phyloP scores from a whole-genome alignment of 1,140 invertebrate species.

The Plutomurus gul region DNA sequence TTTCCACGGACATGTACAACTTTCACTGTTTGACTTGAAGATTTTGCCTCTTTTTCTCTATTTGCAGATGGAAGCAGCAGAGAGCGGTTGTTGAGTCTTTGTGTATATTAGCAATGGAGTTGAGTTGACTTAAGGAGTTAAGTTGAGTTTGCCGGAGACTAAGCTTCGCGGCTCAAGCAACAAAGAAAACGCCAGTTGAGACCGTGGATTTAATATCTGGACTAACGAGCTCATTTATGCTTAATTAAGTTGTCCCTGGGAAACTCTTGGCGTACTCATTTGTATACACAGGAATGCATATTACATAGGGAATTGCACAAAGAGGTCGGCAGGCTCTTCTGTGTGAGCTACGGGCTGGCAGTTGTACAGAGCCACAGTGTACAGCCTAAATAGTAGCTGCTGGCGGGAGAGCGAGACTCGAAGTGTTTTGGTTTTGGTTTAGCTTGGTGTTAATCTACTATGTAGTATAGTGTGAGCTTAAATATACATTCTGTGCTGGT shows the following conservation, averaged over 20 bases:
- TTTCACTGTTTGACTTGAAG: constrained; percentile 31
- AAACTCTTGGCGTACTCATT: background rate
- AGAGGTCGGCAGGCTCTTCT: too few species aligned
- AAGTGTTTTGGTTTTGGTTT: background rate
- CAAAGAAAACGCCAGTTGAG: constrained; percentile 12
- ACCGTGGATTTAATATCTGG: constrained; percentile 21
- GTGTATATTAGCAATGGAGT: background rate
- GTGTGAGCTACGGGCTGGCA: too few species aligned
- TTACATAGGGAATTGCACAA: too few species aligned
- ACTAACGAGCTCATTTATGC: constrained; percentile 23
- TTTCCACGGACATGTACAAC: background rate
- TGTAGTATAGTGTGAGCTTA: constrained; percentile 5
- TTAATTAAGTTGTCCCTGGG: constrained; percentile 22
- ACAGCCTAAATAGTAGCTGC: too few species aligned
- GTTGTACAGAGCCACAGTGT: too few species aligned
- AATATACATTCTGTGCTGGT: too few species aligned
- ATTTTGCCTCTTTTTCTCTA: constrained; percentile 4
- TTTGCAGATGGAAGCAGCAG: background rate
- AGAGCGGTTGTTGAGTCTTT: background rate
- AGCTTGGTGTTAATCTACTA: background rate
- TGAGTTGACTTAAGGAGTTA: background rate
- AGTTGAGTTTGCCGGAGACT: background rate
- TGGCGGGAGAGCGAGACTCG: background rate
- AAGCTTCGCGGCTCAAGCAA: background rate
- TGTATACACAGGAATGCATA: too few species aligned